Conservation (phyloP, 2,888 invertebrate genomes). For the Aleiodes alternator region DNA sequence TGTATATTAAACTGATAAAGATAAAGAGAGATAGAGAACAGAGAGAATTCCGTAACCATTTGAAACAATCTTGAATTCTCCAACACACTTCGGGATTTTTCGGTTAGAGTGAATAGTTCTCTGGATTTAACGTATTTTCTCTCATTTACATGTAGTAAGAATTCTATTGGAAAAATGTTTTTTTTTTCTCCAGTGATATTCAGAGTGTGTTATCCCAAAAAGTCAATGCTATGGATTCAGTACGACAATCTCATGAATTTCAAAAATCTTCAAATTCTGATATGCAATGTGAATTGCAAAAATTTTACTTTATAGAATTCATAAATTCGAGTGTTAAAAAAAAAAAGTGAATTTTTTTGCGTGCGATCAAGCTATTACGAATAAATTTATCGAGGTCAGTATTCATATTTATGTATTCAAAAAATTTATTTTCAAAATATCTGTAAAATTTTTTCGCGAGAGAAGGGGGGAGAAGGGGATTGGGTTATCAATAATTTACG, state of each 20-base stretch:
- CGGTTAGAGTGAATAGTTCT: constrained; percentile 3
- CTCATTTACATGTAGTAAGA: background rate
- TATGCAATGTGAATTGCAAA: constrained; percentile 15
- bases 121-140: constrained; percentile 3
- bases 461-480: too few relatives aligned
- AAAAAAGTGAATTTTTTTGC: too few relatives aligned
- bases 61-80: constrained; percentile 22
- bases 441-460: too few relatives aligned
- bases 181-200: background rate
- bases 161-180: constrained; percentile 11
- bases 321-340: too few relatives aligned
- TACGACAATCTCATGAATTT: constrained; percentile 3
- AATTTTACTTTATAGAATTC: background rate
- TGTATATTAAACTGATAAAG: background rate
- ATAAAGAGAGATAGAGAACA: background rate
- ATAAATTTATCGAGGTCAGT: too few relatives aligned
- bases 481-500: too few relatives aligned
- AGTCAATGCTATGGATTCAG: constrained; percentile 21
- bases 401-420: too few relatives aligned
- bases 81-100: constrained; percentile 2
- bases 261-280: background rate
- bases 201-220: background rate
- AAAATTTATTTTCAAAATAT: too few relatives aligned
- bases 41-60: background rate
- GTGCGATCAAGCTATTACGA: too few relatives aligned